Evolutionary conservation across 2,888 invertebrate species (phyloP).

Genomic region (Thecocarcelia acutangulata): DNA sequence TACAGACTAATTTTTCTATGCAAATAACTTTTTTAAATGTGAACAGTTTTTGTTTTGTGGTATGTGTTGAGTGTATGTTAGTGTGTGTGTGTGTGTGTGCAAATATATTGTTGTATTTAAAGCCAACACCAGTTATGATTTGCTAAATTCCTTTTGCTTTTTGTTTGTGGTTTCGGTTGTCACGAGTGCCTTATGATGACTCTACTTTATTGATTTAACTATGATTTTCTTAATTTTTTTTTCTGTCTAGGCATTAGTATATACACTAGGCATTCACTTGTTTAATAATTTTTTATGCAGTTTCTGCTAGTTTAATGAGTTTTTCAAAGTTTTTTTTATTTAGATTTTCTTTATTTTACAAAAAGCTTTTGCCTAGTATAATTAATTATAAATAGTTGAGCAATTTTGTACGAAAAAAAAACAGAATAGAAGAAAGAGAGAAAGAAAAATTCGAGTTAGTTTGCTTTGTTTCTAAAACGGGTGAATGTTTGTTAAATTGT

Average conservation of each 20-base stretch:
- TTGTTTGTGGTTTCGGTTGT: slow-evolving; percentile 43
- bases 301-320: slow-evolving; percentile 41
- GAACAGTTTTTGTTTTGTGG: background rate
- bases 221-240: slow-evolving; percentile 12
- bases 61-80: slow-evolving; percentile 12
- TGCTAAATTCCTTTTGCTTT: background rate
- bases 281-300: slow-evolving; percentile 35
- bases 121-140: slow-evolving; percentile 6
- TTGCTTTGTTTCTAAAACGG: slow-evolving; percentile 27
- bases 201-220: slow-evolving; percentile 2
- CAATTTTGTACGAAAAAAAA: slow-evolving; percentile 42
- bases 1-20: too few relatives aligned
- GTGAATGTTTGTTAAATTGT: slow-evolving; percentile 4
- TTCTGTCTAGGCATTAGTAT: slow-evolving; percentile 14
- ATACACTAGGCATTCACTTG: slow-evolving; percentile 1
- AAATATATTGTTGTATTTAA: background rate
- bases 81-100: slow-evolving; percentile 21
- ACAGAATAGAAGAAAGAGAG: slow-evolving; percentile 34
- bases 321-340: slow-evolving; percentile 13
- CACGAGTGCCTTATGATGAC: slow-evolving; percentile 5
- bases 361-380: slow-evolving; percentile 50
- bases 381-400: slow-evolving; percentile 57
- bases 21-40: too few relatives aligned
- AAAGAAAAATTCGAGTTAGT: slow-evolving; percentile 54
- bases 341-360: slow-evolving; percentile 18